Percentiles rank a stretch among this genome's conserved stretches.
These are phyloP conservation scores for Sitophilus oryzae DNA, from an alignment of 1,140 invertebrate species.

Conservation along the genomic window DNA sequence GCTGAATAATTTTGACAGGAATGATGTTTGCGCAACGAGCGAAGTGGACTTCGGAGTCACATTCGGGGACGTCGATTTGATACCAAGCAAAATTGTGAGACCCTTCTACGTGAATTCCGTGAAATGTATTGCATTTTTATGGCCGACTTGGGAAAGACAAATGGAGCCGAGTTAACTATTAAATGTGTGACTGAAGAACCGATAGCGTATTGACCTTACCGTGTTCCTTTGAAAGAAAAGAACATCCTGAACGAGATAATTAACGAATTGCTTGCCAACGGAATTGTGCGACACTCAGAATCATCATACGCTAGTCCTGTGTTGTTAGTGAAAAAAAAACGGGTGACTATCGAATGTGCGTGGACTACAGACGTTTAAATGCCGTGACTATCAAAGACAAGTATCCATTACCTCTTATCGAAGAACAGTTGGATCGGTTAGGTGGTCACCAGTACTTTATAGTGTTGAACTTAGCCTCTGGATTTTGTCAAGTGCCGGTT, in stretches of 20 bases:
- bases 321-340: constrained; percentile 32
- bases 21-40: too few species aligned
- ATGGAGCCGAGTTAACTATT: too few species aligned
- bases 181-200: too few species aligned
- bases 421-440: constrained; percentile 32
- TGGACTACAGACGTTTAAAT: constrained; percentile 34
- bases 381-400: constrained; percentile 25
- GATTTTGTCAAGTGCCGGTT: constrained; percentile 31
- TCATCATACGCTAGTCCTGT: constrained; percentile 37
- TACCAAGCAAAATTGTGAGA: too few species aligned
- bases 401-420: constrained; percentile 30
- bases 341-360: constrained; percentile 27
- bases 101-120: too few species aligned
- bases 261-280: constrained; percentile 10
- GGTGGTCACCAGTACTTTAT: constrained; percentile 29
- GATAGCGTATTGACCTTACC: not conserved
- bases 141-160: too few species aligned
- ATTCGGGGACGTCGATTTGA: too few species aligned
- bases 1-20: too few species aligned
- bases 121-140: too few species aligned
- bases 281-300: constrained; percentile 24
- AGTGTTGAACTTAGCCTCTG: constrained; percentile 25
- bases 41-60: too few species aligned
- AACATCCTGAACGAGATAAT: not conserved
- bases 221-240: not conserved